Conservation (phyloP, 2,888 invertebrate species). For the Patella ulyssiponensis region DNA sequence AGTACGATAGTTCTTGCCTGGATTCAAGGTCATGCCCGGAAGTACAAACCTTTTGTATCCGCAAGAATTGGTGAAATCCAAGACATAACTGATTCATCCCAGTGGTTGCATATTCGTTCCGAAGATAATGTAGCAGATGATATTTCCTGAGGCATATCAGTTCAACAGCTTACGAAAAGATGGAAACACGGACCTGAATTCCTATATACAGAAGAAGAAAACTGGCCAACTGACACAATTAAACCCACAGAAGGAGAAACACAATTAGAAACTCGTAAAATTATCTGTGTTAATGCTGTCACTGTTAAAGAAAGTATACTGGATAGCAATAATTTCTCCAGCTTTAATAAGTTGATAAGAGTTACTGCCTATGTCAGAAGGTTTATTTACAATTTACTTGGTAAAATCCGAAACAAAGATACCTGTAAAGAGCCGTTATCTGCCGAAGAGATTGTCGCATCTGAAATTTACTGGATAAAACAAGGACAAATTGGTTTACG, state of each 20-base stretch:
- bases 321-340: neutral
- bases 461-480: neutral
- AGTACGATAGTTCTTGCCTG: slow-evolving; percentile 10
- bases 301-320: neutral
- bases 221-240: neutral
- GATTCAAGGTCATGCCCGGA: slow-evolving; percentile 1
- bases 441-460: neutral
- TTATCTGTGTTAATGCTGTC: neutral
- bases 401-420: neutral
- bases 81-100: neutral
- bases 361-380: neutral
- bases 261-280: neutral
- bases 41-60: slow-evolving; percentile 1
- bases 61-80: slow-evolving; percentile 2
- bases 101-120: neutral
- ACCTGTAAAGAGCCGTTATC: neutral
- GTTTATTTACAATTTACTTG: neutral
- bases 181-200: neutral
- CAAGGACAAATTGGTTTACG: neutral
- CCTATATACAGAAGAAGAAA: neutral
- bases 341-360: neutral
- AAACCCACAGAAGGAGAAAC: neutral
- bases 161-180: neutral
- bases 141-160: neutral
- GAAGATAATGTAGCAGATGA: slow-evolving; percentile 5